Conservation (phyloP, 2,113 vertebrate genomes). For the Epinephelus lanceolatus region DNA sequence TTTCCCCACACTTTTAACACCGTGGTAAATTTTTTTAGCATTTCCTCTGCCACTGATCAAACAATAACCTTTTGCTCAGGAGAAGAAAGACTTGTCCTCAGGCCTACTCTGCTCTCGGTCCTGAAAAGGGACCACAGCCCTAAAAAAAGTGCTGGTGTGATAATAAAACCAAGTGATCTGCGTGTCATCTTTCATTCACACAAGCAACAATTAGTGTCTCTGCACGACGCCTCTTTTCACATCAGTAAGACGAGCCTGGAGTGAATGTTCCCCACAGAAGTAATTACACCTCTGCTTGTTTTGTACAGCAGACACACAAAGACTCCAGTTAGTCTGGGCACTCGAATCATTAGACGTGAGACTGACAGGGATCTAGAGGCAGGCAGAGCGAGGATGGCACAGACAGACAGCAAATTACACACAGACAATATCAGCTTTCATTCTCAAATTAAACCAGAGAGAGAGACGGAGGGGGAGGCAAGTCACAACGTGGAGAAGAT, state of each 20-base stretch:
- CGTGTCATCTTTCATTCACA: conserved; percentile 53
- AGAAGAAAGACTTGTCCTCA: background rate
- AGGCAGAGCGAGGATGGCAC: conserved; percentile 9
- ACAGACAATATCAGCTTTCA: conserved; percentile 56
- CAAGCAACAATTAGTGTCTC: conserved; percentile 63
- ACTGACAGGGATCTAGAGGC: conserved; percentile 51
- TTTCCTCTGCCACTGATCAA: background rate
- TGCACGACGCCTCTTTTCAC: conserved; percentile 48
- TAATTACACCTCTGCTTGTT: conserved; percentile 48
- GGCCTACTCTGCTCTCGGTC: background rate
- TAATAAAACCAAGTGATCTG: conserved; percentile 41
- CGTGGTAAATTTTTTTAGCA: too few relatives aligned
- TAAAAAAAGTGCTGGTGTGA: background rate
- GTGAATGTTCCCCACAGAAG: conserved; percentile 50
- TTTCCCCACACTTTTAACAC: background rate
- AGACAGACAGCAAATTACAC: conserved; percentile 42
- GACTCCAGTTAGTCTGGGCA: conserved; percentile 72
- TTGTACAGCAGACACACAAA: conserved; percentile 53
- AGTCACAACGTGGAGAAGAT: conserved; percentile 18
- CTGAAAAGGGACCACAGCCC: background rate
- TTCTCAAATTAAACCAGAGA: conserved; percentile 26
- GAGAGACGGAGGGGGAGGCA: background rate
- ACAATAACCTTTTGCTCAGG: background rate
- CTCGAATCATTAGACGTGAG: conserved; percentile 33
- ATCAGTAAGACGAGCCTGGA: conserved; percentile 53